These are phyloP conservation scores for Sitobion miscanthi DNA, from an alignment of 1,140 invertebrate genomes.

Conservation along the genomic window DNA sequence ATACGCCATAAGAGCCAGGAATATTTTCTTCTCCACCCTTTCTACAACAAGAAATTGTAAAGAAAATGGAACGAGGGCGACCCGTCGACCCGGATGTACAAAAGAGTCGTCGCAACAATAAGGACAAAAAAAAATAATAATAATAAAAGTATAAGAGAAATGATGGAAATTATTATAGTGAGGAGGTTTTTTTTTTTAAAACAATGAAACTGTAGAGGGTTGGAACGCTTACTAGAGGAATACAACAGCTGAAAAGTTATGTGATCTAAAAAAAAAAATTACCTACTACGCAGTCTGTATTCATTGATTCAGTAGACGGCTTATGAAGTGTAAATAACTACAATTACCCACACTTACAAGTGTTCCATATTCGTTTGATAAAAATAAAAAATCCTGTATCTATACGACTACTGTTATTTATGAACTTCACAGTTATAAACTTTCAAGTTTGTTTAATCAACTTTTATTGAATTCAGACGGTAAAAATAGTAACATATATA, in stretches of 20 bases:
- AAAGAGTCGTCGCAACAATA: constrained; percentile 40
- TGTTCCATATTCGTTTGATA: neutral
- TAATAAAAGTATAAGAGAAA: constrained; percentile 40
- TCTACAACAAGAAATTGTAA: neutral
- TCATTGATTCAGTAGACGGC: neutral
- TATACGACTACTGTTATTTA: neutral
- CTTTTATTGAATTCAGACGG: neutral
- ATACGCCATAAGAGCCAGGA: neutral
- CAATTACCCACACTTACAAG: neutral
- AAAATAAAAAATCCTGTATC: neutral
- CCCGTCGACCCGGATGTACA: neutral
- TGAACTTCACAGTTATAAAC: neutral
- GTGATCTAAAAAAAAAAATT: constrained; percentile 5
- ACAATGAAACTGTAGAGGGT: constrained; percentile 4
- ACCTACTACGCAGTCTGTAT: neutral
- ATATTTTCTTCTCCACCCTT: neutral
- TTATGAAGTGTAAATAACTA: neutral
- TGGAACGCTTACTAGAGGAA: neutral
- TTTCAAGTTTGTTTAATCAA: neutral
- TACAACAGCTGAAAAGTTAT: neutral
- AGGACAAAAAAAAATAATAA: constrained; percentile 30
- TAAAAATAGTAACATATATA: neutral
- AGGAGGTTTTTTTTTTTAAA: constrained; percentile 36
- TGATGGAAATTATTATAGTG: constrained; percentile 34
- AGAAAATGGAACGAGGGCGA: constrained; percentile 37